Percentiles rank a stretch among this genome's conserved stretches.
These are phyloP conservation scores for Halisarca cf. caerulea DNA, from an alignment of 37 sponge, comb jelly and placozoan species.

Conservation along the genomic window DNA sequence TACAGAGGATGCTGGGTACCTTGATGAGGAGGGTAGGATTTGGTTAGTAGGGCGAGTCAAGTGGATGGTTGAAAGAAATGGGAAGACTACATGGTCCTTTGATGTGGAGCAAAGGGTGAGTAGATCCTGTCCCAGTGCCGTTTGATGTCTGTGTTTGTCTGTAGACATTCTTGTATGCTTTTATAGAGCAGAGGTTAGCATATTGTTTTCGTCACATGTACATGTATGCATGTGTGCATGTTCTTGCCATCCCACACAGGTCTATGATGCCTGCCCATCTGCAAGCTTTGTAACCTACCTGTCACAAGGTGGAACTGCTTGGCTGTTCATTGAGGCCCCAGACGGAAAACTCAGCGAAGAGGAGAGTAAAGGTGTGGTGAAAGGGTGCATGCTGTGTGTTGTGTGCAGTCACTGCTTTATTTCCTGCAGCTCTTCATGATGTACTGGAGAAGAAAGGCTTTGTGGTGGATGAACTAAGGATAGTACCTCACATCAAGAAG, in stretches of 20 bases:
- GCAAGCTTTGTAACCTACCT: constrained; percentile 78
- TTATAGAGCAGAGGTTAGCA: too few species aligned
- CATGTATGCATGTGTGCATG: too few species aligned
- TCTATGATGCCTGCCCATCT: constrained; percentile 57
- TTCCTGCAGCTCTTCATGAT: constrained; percentile 38
- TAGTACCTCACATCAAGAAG: constrained; percentile 47
- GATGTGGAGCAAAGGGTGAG: constrained; percentile 80
- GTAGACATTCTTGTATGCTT: too few species aligned
- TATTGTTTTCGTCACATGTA: too few species aligned
- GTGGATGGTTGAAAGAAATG: constrained; percentile 75
- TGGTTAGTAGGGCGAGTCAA: constrained; percentile 85
- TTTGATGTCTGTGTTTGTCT: neutral
- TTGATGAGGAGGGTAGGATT: constrained; percentile 81
- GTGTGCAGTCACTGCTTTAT: neutral
- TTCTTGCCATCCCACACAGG: constrained; percentile 22
- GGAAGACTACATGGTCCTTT: constrained; percentile 68
- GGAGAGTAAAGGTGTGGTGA: constrained; percentile 39
- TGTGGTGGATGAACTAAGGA: constrained; percentile 65
- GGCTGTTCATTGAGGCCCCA: constrained; percentile 82
- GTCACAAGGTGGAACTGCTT: constrained; percentile 63
- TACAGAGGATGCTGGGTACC: constrained; percentile 85
- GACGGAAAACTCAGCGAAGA: constrained; percentile 62
- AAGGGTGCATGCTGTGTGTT: neutral
- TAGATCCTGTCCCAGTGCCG: neutral
- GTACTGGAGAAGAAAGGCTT: constrained; percentile 59